These are phyloP conservation scores for Gadus macrocephalus DNA, from an alignment of 2,113 vertebrate species.

Conservation along the genomic window DNA sequence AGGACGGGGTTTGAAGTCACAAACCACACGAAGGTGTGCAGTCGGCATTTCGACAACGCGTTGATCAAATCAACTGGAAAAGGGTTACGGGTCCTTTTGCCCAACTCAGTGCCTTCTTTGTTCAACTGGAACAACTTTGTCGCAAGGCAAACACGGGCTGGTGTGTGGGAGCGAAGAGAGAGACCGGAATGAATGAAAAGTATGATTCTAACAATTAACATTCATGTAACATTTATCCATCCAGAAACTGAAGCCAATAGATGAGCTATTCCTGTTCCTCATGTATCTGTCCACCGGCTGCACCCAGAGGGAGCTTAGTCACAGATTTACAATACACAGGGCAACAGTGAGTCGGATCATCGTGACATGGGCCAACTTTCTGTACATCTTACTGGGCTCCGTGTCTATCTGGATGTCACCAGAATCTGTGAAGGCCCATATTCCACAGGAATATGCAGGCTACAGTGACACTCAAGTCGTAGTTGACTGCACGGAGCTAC, in stretches of 20 bases:
- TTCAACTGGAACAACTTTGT: constrained; percentile 13
- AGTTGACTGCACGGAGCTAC: too few relatives aligned
- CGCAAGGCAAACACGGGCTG: neutral
- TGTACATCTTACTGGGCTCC: too few relatives aligned
- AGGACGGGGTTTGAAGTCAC: neutral
- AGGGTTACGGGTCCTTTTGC: too few relatives aligned
- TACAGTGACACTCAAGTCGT: too few relatives aligned
- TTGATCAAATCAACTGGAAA: neutral
- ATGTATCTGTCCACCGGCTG: neutral
- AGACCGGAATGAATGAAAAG: neutral
- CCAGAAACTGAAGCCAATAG: constrained; percentile 1
- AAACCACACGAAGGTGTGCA: neutral
- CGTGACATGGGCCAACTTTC: constrained; percentile 4
- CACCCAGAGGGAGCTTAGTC: constrained; percentile 13
- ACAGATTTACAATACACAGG: constrained; percentile 19
- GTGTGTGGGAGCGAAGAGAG: neutral
- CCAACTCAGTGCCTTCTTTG: too few relatives aligned
- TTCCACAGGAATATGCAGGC: too few relatives aligned
- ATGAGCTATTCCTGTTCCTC: too few relatives aligned
- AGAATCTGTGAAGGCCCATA: too few relatives aligned
- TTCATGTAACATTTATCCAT: neutral
- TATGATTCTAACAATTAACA: neutral
- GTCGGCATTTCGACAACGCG: neutral
- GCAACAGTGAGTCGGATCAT: constrained; percentile 10
- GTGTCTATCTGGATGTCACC: too few relatives aligned